Base-by-base conservation (phyloP, 2,113 vertebrate species). In the Salvelinus sp. region DNA sequence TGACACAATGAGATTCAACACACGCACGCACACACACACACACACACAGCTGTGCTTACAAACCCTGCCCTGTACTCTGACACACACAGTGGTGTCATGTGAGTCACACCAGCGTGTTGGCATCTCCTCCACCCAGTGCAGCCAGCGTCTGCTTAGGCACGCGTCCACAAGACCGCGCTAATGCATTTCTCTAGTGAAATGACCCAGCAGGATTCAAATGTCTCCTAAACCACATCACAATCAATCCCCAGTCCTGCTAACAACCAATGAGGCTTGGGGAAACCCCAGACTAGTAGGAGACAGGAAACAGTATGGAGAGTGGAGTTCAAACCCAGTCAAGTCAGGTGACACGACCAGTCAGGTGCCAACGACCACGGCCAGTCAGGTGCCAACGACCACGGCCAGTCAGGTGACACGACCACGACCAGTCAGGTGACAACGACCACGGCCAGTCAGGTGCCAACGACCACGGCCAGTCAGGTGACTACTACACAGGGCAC, bases 61-160 rank as follows among this genome's bases (percentile, higher is more conserved):
- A 74, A 82, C 78, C 77, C 78, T 78, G 69, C 81, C 84, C 79
- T 83, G 38, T 82, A 88, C 82, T 87, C 78, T 87, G 82, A 86
- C 60, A 38, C 75, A 72, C 83, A 78, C 79, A 77, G 72, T 74
- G 71, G 47, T 28, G 79, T 80, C 73, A 70, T 83, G 83, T 90
- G 89, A 92, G 82, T 92, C 90, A 92, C 85, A 81, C 77, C 78
- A n/a, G 74, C 12, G 38, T 72, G 68, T 81, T 86, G 75, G 72
- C 83, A 84, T 73, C 63, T 44, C 76, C 63, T 60, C 50, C 79
- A 84, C 76, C 79, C 76, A 75, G 79, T 71, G 80, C 76, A 85
- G 80, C 44, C 25, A 2, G 74, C 50, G 20, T 70, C 75, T 84
- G 44, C 73, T 80, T 79, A 30, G 23, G 20, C 78, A 78, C 54